These are phyloP conservation scores for Notarius lentiginosus DNA, from an alignment of 2,113 vertebrate genomes.

Conservation along the genomic window DNA sequence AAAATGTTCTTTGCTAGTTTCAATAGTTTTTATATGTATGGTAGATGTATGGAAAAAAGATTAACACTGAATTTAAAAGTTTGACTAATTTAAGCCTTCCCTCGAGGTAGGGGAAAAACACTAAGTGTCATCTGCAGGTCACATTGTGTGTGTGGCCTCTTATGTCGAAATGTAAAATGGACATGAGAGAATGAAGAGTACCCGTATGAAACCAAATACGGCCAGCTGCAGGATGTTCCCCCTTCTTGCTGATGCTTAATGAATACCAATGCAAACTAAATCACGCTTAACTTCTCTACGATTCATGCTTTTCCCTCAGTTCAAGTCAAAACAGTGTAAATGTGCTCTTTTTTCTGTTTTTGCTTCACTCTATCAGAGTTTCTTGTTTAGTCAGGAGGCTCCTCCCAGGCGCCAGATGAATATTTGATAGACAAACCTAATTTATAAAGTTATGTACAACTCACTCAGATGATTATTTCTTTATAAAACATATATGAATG, in stretches of 20 bases:
- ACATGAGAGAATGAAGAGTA: slow-evolving; percentile 46
- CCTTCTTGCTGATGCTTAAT: slow-evolving; percentile 54
- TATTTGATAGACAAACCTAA: background rate
- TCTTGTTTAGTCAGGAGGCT: slow-evolving; percentile 16
- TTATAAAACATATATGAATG: background rate
- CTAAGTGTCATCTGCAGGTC: slow-evolving; percentile 43
- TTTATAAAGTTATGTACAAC: background rate
- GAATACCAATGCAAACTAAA: slow-evolving; percentile 56
- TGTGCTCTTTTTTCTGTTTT: slow-evolving; percentile 32
- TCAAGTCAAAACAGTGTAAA: slow-evolving; percentile 52
- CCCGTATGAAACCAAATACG: slow-evolving; percentile 60
- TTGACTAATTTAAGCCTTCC: background rate
- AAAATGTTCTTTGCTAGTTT: background rate
- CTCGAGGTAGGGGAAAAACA: background rate
- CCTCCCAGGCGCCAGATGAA: slow-evolving; percentile 9
- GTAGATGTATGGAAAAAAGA: background rate
- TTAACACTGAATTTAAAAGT: background rate
- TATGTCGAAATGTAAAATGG: slow-evolving; percentile 41
- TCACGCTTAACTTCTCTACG: slow-evolving; percentile 54
- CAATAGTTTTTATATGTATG: background rate
- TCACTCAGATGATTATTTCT: background rate
- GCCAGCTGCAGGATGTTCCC: slow-evolving; percentile 56
- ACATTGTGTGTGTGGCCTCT: slow-evolving; percentile 49
- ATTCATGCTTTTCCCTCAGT: slow-evolving; percentile 50
- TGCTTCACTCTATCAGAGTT: slow-evolving; percentile 10